A percentile compares a stretch with the other conserved stretches of the same genome.
Conservation (phyloP, 2,113 vertebrate genomes). For the Erinaceus europaeus region DNA sequence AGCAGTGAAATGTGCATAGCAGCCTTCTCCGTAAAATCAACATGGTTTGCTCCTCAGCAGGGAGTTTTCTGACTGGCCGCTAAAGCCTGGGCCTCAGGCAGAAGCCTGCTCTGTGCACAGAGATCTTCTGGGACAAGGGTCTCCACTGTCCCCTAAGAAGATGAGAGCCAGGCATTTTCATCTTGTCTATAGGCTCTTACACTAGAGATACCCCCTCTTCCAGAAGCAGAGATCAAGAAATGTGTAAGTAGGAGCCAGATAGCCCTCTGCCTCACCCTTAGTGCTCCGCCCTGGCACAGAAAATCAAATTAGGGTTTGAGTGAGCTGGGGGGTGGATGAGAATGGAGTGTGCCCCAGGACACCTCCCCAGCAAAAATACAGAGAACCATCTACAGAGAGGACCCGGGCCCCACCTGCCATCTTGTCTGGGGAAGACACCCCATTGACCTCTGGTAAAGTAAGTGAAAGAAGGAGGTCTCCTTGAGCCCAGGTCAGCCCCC, state of each 20-base stretch:
- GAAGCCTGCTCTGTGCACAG: conserved; percentile 64
- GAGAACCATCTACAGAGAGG: conserved; percentile 65
- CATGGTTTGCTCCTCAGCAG: conserved; percentile 87
- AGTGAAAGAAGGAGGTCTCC: neutral
- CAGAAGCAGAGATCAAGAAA: neutral
- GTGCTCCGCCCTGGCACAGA: conserved; percentile 55
- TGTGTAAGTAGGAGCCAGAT: neutral
- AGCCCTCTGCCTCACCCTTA: conserved; percentile 1
- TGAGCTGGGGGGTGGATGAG: conserved; percentile 18
- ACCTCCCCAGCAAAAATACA: conserved; percentile 60
- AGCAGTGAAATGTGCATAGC: conserved; percentile 89
- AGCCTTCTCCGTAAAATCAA: conserved; percentile 90
- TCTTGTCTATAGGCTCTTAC: neutral
- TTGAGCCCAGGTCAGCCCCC: conserved; percentile 43
- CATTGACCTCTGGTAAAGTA: neutral
- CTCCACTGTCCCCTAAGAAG: neutral
- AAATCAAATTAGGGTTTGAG: conserved; percentile 79
- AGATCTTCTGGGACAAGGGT: conserved; percentile 43
- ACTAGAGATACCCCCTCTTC: neutral
- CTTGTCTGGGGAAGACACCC: neutral
- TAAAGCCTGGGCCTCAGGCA: conserved; percentile 79
- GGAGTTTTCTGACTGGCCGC: conserved; percentile 82
- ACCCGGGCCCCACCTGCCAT: conserved; percentile 64
- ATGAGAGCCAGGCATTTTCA: neutral
- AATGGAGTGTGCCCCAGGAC: neutral